These are phyloP conservation scores for Colletes gigas DNA, from an alignment of 1,140 invertebrate genomes.

Conservation along the genomic window DNA sequence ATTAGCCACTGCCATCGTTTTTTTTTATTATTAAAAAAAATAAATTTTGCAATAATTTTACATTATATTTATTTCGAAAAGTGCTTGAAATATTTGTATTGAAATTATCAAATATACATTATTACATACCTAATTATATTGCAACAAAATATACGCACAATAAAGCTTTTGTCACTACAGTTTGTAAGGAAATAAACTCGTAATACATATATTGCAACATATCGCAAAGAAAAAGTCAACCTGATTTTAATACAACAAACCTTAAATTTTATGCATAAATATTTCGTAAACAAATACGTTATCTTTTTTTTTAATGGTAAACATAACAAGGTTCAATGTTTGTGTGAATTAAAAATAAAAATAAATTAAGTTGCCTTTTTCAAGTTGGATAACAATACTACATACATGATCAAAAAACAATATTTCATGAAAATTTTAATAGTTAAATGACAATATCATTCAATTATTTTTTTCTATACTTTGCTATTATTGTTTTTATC, in stretches of 20 bases:
- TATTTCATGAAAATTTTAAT: constrained; percentile 3
- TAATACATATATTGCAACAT: constrained; percentile 1
- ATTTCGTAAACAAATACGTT: too few relatives aligned
- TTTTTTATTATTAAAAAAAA: background rate
- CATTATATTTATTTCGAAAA: background rate
- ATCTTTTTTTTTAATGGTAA: too few relatives aligned
- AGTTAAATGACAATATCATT: background rate
- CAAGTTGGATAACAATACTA: background rate
- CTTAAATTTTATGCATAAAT: background rate
- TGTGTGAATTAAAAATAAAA: background rate
- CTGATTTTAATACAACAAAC: background rate
- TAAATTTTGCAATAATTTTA: background rate
- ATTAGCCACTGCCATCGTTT: background rate
- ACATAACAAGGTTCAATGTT: too few relatives aligned
- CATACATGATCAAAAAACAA: background rate
- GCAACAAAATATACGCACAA: constrained; percentile 37
- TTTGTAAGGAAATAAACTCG: constrained; percentile 16
- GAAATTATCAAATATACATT: background rate
- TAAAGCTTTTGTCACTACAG: constrained; percentile 32
- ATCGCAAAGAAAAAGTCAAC: constrained; percentile 7
- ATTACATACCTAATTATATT: constrained; percentile 26
- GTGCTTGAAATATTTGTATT: background rate
- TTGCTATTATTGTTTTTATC: background rate
- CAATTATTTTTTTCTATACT: background rate
- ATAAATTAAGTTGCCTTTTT: constrained; percentile 29